A percentile compares a stretch with the other conserved stretches of the same genome.
These are phyloP conservation scores for Microtus ochrogaster DNA, from an alignment of 2,113 vertebrate genomes.

Conservation along the genomic window DNA sequence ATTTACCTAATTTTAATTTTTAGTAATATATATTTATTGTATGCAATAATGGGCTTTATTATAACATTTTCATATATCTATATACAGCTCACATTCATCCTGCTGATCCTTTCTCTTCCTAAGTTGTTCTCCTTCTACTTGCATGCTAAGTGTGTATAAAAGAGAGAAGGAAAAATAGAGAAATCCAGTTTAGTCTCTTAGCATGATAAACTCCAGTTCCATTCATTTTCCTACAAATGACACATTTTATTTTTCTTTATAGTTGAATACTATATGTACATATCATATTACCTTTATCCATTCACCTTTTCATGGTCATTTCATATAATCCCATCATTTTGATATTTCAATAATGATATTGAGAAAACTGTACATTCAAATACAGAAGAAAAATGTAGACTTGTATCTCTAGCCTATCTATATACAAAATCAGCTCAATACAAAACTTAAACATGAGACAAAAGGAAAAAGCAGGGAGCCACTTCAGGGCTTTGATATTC, in stretches of 20 bases:
- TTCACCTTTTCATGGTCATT: not conserved
- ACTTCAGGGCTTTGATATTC: not conserved
- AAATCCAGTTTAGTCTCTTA: not conserved
- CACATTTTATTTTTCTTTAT: not conserved
- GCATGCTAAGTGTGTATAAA: not conserved
- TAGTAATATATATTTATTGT: no score
- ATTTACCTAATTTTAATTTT: no score
- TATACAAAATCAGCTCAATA: not conserved
- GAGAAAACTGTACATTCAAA: not conserved
- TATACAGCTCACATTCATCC: no score
- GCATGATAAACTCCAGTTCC: not conserved
- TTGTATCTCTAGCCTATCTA: not conserved
- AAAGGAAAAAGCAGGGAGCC: not conserved
- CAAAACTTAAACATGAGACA: not conserved
- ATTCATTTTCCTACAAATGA: not conserved
- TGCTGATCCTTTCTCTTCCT: not conserved
- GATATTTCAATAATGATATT: not conserved
- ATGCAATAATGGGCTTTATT: no score
- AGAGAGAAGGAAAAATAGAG: not conserved
- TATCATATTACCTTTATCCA: not conserved
- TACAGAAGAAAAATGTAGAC: not conserved
- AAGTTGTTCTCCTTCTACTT: not conserved
- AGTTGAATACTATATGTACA: not conserved
- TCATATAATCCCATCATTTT: not conserved
- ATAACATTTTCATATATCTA: no score